These are phyloP conservation scores for Coregonus sp. DNA, from an alignment of 2,797 vertebrate species.

Conservation along the genomic window DNA sequence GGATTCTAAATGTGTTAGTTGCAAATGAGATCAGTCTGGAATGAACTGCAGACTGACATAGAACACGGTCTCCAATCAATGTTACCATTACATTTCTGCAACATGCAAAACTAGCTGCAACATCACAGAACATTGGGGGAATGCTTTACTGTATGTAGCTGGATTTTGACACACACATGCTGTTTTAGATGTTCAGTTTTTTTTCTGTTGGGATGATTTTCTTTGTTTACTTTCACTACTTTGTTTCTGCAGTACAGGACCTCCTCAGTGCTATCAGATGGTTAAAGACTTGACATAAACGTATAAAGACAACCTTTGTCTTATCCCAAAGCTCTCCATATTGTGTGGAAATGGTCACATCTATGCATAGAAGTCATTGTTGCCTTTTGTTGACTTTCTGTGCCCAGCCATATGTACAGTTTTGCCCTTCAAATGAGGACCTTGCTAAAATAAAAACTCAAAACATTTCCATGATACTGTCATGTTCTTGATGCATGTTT, in stretches of 20 bases:
- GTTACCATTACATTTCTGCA: conserved; percentile 25
- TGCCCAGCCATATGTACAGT: conserved; percentile 75
- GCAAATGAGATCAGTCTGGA: conserved; percentile 9
- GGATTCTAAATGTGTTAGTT: conserved; percentile 34
- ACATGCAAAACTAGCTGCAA: conserved; percentile 10
- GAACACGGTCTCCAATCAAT: conserved; percentile 26
- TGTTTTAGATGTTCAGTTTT: conserved; percentile 32
- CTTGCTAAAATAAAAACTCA: conserved; percentile 67
- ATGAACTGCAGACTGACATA: conserved; percentile 42
- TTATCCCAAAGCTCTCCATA: conserved; percentile 68
- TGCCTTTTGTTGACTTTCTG: conserved; percentile 65
- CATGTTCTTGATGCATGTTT: conserved; percentile 2
- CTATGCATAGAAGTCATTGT: conserved; percentile 75
- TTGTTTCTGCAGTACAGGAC: conserved; percentile 29
- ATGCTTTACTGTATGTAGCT: conserved; percentile 26
- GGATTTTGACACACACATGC: conserved; percentile 26
- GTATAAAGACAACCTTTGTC: conserved; percentile 50
- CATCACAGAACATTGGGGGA: neutral
- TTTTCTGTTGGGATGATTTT: conserved; percentile 6
- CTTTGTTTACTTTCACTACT: conserved; percentile 33
- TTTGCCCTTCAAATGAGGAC: conserved; percentile 59
- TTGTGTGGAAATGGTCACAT: conserved; percentile 55
- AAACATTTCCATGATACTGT: conserved; percentile 60
- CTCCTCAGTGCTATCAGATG: conserved; percentile 24
- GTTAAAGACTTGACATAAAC: conserved; percentile 16